Percentiles rank a stretch among this genome's conserved stretches.
Evolutionary conservation across 2,113 vertebrate genomes (phyloP).

Genomic region (Phaethornis superciliosus): DNA sequence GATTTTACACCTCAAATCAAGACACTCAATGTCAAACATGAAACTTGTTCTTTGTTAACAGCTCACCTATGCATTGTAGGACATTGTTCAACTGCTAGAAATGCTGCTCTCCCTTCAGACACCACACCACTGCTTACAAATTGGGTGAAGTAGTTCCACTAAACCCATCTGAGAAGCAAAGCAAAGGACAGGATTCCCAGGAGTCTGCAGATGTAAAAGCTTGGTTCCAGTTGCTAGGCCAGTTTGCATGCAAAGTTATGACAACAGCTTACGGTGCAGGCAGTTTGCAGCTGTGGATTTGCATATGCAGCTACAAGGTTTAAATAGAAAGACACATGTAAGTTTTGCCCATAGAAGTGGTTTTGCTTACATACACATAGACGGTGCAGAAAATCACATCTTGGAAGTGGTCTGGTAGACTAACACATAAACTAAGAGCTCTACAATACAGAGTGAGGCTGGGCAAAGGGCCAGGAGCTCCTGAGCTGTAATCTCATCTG

Average conservation of each 20-base stretch:
- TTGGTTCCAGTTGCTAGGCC: not conserved
- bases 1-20: not conserved
- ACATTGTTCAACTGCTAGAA: not conserved
- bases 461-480: conserved; percentile 40
- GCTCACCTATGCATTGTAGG: rapidly evolving
- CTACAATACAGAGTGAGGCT: not conserved
- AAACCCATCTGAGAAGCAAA: not conserved
- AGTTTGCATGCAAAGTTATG: not conserved
- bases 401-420: not conserved
- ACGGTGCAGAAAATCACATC: not conserved
- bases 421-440: not conserved
- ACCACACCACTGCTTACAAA: not conserved
- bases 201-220: not conserved
- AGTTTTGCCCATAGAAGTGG: not conserved
- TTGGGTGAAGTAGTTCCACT: not conserved
- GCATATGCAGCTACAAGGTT: not conserved
- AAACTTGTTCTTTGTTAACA: not conserved
- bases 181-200: not conserved
- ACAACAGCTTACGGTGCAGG: not conserved
- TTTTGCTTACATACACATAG: not conserved
- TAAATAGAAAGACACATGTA: not conserved
- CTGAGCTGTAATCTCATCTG: conserved; percentile 32
- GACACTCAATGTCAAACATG: not conserved
- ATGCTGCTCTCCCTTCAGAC: not conserved
- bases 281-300: not conserved